These are phyloP conservation scores for Drosophila tripunctata DNA, from an alignment of 2,888 invertebrate species.

Conservation along the genomic window DNA sequence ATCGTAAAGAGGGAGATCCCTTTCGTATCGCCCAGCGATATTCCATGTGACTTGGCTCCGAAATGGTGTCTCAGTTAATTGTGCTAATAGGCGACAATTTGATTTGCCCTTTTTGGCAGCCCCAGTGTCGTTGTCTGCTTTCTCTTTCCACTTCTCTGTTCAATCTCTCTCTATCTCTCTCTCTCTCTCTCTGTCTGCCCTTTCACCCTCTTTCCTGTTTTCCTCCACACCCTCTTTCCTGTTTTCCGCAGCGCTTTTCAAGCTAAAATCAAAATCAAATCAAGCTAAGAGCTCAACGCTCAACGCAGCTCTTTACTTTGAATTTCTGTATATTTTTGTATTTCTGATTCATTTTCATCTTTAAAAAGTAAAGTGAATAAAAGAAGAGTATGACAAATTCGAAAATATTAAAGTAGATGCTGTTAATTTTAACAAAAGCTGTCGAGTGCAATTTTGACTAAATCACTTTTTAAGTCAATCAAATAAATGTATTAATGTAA, in stretches of 20 bases:
- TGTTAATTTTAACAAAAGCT: too few relatives aligned
- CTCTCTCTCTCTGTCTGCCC: not conserved
- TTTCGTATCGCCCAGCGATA: conserved; percentile 9
- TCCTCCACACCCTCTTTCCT: not conserved
- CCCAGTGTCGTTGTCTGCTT: not conserved
- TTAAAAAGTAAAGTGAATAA: conserved; percentile 10
- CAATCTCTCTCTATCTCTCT: not conserved
- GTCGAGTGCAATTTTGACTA: too few relatives aligned
- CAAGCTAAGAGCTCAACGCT: conserved; percentile 12
- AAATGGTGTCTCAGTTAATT: conserved; percentile 54
- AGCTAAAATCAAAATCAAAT: conserved; percentile 22
- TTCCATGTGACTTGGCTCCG: conserved; percentile 28
- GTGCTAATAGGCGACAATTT: conserved; percentile 71
- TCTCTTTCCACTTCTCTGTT: not conserved
- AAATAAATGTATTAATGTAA: not conserved
- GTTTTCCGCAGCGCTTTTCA: not conserved
- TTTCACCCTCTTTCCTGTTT: not conserved
- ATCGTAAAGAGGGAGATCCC: not conserved
- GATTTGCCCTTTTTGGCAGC: conserved; percentile 39
- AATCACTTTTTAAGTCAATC: too few relatives aligned
- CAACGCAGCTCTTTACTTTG: conserved; percentile 8
- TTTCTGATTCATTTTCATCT: conserved; percentile 1
- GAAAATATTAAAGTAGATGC: too few relatives aligned
- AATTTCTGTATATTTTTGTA: not conserved
- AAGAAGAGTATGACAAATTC: not conserved